These are phyloP conservation scores for Danio choprae DNA, from an alignment of 2,797 vertebrate genomes.

Conservation along the genomic window DNA sequence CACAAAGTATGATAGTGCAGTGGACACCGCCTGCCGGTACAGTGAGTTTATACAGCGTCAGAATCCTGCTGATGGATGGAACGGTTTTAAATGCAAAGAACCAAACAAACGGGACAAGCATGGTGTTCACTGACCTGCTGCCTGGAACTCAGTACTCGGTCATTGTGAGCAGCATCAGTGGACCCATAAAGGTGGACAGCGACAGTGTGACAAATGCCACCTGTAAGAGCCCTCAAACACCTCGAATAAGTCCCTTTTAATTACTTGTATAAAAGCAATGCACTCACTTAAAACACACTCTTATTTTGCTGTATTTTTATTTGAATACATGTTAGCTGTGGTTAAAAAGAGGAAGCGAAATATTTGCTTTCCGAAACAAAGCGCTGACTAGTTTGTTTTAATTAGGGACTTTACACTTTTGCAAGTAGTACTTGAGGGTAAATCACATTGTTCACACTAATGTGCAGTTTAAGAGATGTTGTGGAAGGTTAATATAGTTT, in stretches of 20 bases:
- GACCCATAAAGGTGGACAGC: constrained; percentile 1
- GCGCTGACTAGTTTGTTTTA: neutral
- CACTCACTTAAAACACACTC: neutral
- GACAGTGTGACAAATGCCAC: constrained; percentile 62
- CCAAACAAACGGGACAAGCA: neutral
- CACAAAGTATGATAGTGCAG: constrained; percentile 61
- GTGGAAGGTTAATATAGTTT: too few relatives aligned
- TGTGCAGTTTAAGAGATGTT: neutral
- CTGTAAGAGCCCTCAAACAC: constrained; percentile 65
- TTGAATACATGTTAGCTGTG: neutral
- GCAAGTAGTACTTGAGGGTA: neutral
- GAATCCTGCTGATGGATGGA: neutral
- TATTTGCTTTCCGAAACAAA: neutral
- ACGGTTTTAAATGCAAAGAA: fast-evolving
- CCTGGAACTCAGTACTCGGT: constrained; percentile 69
- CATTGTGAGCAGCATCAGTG: constrained; percentile 60
- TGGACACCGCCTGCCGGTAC: constrained; percentile 60
- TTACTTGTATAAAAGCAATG: neutral
- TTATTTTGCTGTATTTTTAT: too few relatives aligned
- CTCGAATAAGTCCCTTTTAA: neutral
- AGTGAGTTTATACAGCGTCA: constrained; percentile 62
- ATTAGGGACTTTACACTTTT: neutral
- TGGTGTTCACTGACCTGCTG: constrained; percentile 38
- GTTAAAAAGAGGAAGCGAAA: constrained; percentile 8
- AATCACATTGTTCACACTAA: neutral